Percentiles rank a stretch among this genome's conserved stretches.
These are phyloP conservation scores for Oncorhynchus gorbuscha DNA, from an alignment of 2,113 vertebrate species.

Conservation along the genomic window DNA sequence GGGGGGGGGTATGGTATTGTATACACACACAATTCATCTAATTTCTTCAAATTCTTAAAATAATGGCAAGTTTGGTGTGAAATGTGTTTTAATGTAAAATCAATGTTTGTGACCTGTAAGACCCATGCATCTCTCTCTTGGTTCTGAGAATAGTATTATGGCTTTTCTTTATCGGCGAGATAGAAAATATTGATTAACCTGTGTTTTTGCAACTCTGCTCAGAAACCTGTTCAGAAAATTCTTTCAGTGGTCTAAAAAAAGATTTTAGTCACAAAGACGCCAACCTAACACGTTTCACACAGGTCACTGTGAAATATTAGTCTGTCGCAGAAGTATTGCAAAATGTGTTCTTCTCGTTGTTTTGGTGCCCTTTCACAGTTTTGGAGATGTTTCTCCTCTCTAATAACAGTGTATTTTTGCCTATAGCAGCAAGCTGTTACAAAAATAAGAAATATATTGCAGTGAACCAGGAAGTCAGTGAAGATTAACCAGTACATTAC, in stretches of 20 bases:
- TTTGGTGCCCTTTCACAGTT: slow-evolving; percentile 38
- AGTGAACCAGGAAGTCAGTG: slow-evolving; percentile 24
- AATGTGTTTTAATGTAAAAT: slow-evolving; percentile 23
- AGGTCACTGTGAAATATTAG: not conserved
- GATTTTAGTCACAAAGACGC: not conserved
- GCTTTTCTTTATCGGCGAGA: slow-evolving; percentile 2
- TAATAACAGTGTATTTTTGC: slow-evolving; percentile 51
- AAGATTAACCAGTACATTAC: slow-evolving; percentile 2
- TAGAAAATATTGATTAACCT: not conserved
- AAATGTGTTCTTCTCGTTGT: slow-evolving; percentile 31
- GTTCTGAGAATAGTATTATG: slow-evolving; percentile 4
- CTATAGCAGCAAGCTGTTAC: slow-evolving; percentile 48
- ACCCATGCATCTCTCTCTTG: slow-evolving; percentile 5
- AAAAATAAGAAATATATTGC: slow-evolving; percentile 23
- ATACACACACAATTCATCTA: not conserved
- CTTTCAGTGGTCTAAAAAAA: not conserved
- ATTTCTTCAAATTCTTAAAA: not conserved
- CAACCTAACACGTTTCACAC: not conserved
- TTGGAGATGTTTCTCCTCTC: slow-evolving; percentile 22
- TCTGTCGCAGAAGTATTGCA: slow-evolving; percentile 4
- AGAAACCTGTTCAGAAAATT: not conserved
- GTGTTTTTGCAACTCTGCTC: not conserved
- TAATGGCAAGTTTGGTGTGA: slow-evolving; percentile 8
- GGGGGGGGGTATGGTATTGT: not conserved
- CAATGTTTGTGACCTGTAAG: slow-evolving; percentile 28